Conservation (phyloP, 2,113 vertebrate genomes). For the Machaerirhynchus nigripectus region DNA sequence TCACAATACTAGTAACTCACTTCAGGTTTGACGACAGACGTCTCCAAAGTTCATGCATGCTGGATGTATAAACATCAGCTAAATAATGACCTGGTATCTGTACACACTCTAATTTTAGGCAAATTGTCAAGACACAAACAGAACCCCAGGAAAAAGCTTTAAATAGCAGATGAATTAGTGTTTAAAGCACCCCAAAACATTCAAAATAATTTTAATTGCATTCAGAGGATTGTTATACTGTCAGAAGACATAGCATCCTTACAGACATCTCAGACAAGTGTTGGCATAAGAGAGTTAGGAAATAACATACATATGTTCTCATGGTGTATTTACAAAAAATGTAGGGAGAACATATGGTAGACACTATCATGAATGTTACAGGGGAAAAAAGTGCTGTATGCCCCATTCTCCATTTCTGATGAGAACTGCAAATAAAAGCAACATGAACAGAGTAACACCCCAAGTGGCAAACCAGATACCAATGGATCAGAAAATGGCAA, state of each 20-base stretch:
- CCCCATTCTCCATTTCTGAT: background rate
- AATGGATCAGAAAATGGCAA: background rate
- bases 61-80: background rate
- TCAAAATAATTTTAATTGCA: background rate
- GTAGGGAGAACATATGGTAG: conserved; percentile 23
- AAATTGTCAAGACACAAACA: background rate
- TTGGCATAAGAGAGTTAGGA: conserved; percentile 1
- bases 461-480: background rate
- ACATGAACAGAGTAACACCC: background rate
- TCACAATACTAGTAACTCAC: background rate
- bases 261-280: conserved; percentile 28
- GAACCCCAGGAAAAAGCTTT: background rate
- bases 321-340: conserved; percentile 24
- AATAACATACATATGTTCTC: conserved; percentile 31
- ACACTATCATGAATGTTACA: background rate
- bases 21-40: background rate
- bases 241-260: background rate
- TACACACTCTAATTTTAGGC: background rate
- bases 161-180: background rate
- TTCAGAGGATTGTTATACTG: background rate
- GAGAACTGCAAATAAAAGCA: background rate
- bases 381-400: background rate
- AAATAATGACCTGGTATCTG: background rate
- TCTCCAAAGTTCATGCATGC: background rate
- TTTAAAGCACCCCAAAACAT: background rate